phyloP scores from a whole-genome alignment of 2,797 vertebrate species.

The Muscicapa striata region DNA sequence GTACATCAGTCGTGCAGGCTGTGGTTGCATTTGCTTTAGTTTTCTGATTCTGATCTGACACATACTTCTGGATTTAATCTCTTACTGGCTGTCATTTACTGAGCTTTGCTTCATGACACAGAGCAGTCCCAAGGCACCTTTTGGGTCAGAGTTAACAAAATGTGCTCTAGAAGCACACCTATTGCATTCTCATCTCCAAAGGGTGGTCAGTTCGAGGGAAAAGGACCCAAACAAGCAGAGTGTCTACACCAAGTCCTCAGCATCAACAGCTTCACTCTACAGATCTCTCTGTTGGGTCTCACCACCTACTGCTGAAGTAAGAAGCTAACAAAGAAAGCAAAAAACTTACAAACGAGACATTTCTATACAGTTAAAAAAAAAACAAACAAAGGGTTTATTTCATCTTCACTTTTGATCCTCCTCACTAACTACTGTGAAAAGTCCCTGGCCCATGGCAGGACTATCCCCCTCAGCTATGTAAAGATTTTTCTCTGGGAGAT shows the following conservation, averaged over 20 bases:
- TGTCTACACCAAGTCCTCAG: background rate
- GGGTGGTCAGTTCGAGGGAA: background rate
- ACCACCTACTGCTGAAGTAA: background rate
- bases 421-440: background rate
- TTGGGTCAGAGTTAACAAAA: background rate
- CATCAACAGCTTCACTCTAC: background rate
- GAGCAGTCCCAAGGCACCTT: background rate
- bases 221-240: rapidly evolving
- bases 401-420: background rate
- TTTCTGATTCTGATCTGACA: background rate
- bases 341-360: background rate
- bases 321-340: background rate
- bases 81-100: background rate
- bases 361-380: background rate
- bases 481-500: background rate
- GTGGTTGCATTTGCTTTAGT: background rate
- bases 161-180: background rate
- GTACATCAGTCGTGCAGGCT: background rate
- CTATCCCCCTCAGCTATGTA: background rate
- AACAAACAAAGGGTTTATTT: background rate
- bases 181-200: background rate
- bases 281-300: background rate
- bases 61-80: background rate
- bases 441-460: background rate
- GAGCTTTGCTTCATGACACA: background rate